Conservation (phyloP, 2,113 vertebrate genomes). For the Brevimyrus niger region DNA sequence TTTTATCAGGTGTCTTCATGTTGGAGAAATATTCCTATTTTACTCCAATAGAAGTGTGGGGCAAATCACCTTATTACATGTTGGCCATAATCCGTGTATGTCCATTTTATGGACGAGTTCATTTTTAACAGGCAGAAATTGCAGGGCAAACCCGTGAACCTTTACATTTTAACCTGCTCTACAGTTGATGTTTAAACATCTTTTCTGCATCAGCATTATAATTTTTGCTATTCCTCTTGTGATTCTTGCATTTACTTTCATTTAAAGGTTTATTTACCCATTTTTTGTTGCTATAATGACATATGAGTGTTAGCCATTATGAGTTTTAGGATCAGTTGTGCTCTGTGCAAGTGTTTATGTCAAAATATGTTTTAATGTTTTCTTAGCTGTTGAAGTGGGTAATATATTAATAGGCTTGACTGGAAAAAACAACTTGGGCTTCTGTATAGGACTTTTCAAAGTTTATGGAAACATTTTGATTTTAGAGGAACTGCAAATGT, state of each 20-base stretch:
- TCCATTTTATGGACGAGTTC: neutral
- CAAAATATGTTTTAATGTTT: constrained; percentile 3
- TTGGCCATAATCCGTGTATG: neutral
- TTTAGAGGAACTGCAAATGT: neutral
- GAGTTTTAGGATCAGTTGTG: neutral
- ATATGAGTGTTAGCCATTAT: neutral
- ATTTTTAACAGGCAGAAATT: neutral
- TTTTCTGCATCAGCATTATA: neutral
- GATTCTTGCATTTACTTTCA: neutral
- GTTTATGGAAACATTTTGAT: neutral
- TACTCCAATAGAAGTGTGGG: neutral
- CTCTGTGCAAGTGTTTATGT: neutral
- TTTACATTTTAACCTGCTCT: neutral
- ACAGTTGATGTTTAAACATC: neutral
- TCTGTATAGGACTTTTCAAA: neutral
- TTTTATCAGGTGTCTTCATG: neutral
- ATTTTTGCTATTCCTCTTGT: neutral
- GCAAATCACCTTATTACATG: neutral
- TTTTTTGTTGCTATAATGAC: neutral
- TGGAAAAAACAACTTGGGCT: neutral
- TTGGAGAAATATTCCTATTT: neutral
- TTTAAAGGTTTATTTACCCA: neutral
- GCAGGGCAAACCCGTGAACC: neutral
- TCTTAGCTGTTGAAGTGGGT: neutral
- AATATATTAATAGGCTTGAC: neutral